A percentile compares a stretch with the other conserved stretches of the same genome.
phyloP scores from a whole-genome alignment of 2,888 invertebrate species.

The Cremastobaeus sp. region DNA sequence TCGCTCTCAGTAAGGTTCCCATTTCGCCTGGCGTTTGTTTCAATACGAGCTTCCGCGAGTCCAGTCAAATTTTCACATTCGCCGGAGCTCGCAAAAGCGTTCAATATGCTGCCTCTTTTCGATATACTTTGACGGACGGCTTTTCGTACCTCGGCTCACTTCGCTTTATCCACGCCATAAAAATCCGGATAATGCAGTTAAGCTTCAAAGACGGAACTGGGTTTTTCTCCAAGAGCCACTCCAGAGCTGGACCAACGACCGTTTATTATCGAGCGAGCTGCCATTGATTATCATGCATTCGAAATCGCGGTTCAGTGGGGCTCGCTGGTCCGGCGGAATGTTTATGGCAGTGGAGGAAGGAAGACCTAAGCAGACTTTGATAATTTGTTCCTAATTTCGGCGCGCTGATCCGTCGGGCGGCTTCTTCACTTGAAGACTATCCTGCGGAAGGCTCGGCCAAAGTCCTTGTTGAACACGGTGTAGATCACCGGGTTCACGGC shows the following conservation, averaged over 20 bases:
- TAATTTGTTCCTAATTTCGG: conserved; percentile 16
- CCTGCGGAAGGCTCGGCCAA: conserved; percentile 95
- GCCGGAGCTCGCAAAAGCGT: conserved; percentile 29
- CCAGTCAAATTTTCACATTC: conserved; percentile 51
- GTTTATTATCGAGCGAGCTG: conserved; percentile 9
- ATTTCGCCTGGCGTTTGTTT: conserved; percentile 41
- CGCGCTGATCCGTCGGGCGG: not conserved
- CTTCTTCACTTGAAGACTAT: conserved; percentile 98
- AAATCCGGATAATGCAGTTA: conserved; percentile 45
- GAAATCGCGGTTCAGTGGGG: not conserved
- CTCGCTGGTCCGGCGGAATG: conserved; percentile 43
- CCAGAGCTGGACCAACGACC: conserved; percentile 7
- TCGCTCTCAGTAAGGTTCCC: conserved; percentile 52
- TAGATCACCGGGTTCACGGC: conserved; percentile 97
- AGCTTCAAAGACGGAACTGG: conserved; percentile 43
- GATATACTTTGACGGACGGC: conserved; percentile 56
- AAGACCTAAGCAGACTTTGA: conserved; percentile 50
- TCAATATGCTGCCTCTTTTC: conserved; percentile 12
- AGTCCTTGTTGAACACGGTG: conserved; percentile 98
- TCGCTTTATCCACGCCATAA: conserved; percentile 59
- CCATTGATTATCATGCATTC: not conserved
- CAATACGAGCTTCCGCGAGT: conserved; percentile 50
- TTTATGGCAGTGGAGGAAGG: conserved; percentile 58
- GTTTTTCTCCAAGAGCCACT: conserved; percentile 14
- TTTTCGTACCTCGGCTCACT: conserved; percentile 51